A percentile compares a stretch with the other conserved stretches of the same genome.
These are phyloP conservation scores for Theretra japonica DNA, from an alignment of 2,888 invertebrate species.

Conservation along the genomic window DNA sequence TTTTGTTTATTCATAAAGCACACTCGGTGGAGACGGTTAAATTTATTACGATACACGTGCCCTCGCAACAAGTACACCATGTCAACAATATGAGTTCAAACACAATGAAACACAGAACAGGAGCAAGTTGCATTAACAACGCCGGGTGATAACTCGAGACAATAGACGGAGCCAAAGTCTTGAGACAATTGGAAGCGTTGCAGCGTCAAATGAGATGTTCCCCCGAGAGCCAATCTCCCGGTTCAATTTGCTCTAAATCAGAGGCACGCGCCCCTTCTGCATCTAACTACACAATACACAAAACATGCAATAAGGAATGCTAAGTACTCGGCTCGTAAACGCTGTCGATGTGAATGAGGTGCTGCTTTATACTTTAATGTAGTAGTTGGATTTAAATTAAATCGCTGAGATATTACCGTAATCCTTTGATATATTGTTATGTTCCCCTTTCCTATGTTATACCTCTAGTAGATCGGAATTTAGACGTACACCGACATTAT, in stretches of 20 bases:
- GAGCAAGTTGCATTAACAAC: conserved; percentile 55
- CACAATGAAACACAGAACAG: conserved; percentile 48
- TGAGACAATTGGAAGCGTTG: conserved; percentile 77
- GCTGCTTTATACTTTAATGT: neutral
- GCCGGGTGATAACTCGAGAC: conserved; percentile 57
- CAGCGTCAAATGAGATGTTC: conserved; percentile 80
- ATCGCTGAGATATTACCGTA: neutral
- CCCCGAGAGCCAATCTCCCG: conserved; percentile 72
- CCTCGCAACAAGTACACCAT: conserved; percentile 34
- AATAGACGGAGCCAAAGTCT: conserved; percentile 61
- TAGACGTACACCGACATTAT: too few species aligned
- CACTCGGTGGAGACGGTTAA: neutral
- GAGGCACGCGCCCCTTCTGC: conserved; percentile 52
- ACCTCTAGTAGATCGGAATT: too few species aligned
- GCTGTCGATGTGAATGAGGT: neutral
- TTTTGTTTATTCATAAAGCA: conserved; percentile 15
- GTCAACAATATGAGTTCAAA: conserved; percentile 43
- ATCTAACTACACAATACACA: conserved; percentile 36
- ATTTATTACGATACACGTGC: conserved; percentile 24
- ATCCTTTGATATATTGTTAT: neutral
- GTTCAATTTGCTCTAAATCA: conserved; percentile 82
- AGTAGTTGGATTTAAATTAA: neutral
- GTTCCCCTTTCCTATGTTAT: too few species aligned
- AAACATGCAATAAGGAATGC: conserved; percentile 27
- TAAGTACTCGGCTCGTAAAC: conserved; percentile 16